Evolutionary conservation across 2,113 vertebrate species (phyloP), one percentile per base, ranked within the genome.

Genomic region (Aplodontia rufa): DNA sequence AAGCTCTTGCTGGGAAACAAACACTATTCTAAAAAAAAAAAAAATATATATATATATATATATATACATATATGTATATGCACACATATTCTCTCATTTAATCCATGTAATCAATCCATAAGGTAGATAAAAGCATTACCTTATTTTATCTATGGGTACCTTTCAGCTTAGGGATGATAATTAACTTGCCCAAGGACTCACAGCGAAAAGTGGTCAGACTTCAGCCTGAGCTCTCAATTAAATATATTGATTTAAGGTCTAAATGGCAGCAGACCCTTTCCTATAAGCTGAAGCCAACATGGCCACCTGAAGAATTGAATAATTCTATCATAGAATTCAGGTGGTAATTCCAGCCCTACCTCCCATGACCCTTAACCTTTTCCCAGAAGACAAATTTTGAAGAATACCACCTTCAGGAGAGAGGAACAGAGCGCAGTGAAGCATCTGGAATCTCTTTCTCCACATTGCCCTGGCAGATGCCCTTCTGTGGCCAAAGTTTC

Each of bases 91-190:
- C 42, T 72, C 30, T 89, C 47, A 74, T 28, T 75, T 76, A 60
- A 80, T 26, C n/a, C 16, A 86, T 47, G 51, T 16, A 14, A 35
- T 62, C 53, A 40, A 53, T 66, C 42, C 32, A 16, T 45, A 66
- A 96, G 53, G 35, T 62, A 95, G 89, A 74, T 66, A 51, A n/a
- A 74, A 85, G 75, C 12, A 93, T 64, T 42, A 74, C 19, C 32
- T 80, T 87, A 69, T 87, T 80, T 75, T 75, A 49, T 75, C 35
- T 7, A 40, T 75, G 22, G 10, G 30, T 47, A 74, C 17, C 66
- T 66, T 51, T 87, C 64, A 79, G 37, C 35, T 72, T 53, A 53
- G 30, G 37, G 30, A 64, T 49, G 35, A 64, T 45, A 47, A 81
- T 26, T 58, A 66, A 62, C 2, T 90, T 74, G 4, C 24, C 66